Base-by-base conservation (phyloP, 2,888 invertebrate species). In the Carcina quercana region DNA sequence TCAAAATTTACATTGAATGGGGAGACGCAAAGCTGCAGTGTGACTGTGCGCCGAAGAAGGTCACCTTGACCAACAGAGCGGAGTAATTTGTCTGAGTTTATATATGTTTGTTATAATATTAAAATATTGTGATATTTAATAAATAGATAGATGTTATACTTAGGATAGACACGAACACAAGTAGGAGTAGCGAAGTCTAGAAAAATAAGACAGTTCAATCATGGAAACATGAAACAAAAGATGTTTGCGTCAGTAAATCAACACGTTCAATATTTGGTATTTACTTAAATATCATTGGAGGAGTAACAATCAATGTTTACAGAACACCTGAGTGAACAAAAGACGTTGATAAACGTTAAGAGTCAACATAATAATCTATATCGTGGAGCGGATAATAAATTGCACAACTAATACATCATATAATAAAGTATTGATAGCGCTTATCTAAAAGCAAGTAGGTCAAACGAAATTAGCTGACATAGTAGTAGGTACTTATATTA, bases 1-100 rank as follows among this genome's bases (percentile, higher is more conserved):
- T 70, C 50, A 47, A 60, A 69, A 78, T 78, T 82, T 71, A 71
- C 74, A 79, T 78, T 78, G 70, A 82, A 80, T 76, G 60, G 67
- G 60, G 59, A 67, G 65, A 66, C 59, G 68, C 62, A 66, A 67
- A 65, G 58, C 66, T 57, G 59, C 61, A 58, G 63, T 69, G 67
- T 64, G 67, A 66, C 62, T 59, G 63, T 52, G 60, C 52, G 53
- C 49, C 42, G 47, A 56, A 56, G 67, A 71, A 74, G 78, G 79
- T 78, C 78, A 80, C 78, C 78, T 80, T 80, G 76, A 69, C 69
- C 67, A 67, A 59, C 58, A 58, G 38, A 54, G 50, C 61, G 47
- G 45, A 53, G 56, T 47, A 45, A 48, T 57, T 60, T 59, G 56
- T 63, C 50, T 63, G 57, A 48, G 51, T 53, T n/a, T n/a, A n/a